Evolutionary conservation across 2,113 vertebrate species (phyloP).

Genomic region (Saiga tatarica): DNA sequence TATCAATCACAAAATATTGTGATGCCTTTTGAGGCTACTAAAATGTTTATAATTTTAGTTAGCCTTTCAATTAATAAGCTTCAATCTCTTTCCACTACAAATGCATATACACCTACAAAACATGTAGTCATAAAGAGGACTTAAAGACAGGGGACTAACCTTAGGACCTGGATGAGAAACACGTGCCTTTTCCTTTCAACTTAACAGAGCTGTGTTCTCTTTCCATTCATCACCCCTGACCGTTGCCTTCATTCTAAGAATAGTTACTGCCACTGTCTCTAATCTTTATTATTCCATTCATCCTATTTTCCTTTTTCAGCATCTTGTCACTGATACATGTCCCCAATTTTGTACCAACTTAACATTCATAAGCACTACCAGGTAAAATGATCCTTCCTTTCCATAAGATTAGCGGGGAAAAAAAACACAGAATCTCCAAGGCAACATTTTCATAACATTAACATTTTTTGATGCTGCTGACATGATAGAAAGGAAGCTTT

Average conservation of each 20-base stretch:
- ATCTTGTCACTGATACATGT: background rate
- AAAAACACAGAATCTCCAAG: background rate
- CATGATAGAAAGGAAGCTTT: background rate
- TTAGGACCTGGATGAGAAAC: background rate
- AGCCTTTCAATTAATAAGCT: background rate
- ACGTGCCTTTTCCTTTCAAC: background rate
- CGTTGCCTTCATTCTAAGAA: background rate
- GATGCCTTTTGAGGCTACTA: background rate
- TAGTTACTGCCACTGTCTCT: background rate
- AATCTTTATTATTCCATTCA: background rate
- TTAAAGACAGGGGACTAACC: background rate
- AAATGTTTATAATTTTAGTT: background rate
- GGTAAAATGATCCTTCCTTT: background rate
- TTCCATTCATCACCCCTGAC: background rate
- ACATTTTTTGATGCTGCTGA: background rate
- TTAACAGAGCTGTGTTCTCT: background rate
- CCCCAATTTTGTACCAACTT: background rate
- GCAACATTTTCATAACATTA: background rate
- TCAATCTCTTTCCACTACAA: background rate
- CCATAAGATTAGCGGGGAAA: background rate
- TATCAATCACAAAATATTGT: background rate
- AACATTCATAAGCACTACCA: background rate
- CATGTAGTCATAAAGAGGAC: background rate
- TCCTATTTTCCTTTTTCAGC: background rate
- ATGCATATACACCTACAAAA: background rate